Base-by-base conservation (phyloP, 2,797 vertebrate species). In the Pitangus sulphuratus region DNA sequence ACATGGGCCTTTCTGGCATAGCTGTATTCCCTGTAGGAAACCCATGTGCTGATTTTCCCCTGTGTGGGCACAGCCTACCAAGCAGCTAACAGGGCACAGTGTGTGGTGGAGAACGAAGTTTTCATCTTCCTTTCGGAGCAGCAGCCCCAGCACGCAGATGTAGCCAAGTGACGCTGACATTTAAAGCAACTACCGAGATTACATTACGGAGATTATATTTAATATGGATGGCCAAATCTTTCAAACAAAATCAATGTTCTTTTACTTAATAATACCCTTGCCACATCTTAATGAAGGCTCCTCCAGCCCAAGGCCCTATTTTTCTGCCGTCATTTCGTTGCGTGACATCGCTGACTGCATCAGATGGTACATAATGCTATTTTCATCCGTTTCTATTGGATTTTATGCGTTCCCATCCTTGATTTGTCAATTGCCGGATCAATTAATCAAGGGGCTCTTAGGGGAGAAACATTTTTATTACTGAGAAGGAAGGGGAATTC, bases 181-280 rank as follows among this genome's bases (percentile, higher is more conserved):
- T 97, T 95, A 84, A 88, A 91, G 75, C 84, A 92, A 70, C 93
- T 90, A 80, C 91, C 0, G 1, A 88, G 95, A 91, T 96, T 87
- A 87, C 93, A 95, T 97, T 96, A 95, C 16, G 12, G 60, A 96
- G 84, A 95, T 97, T 91, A 89, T 84, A 68, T 95, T 96, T 94
- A 96, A 97, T 90, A 94, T 91, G 85, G 84, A 95, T 70, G 83
- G 90, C 79, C 90, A 92, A 77, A 53, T 93, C 84, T 89, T 96
- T 93, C 95, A 89, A 90, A 81, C 51, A 89, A 86, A 95, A 96
- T 95, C 91, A 64, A 72, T 87, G 57, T 92, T 96, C 93, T 96
- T 96, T 95, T 83, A 89, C 87, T 95, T 75, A 92, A 86, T 93
- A 95, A 94, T 76, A 91, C 84, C 89, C 92, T 87, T 80, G 88